Conservation (phyloP, 2,113 vertebrate species). For the Mastomys coucha region DNA sequence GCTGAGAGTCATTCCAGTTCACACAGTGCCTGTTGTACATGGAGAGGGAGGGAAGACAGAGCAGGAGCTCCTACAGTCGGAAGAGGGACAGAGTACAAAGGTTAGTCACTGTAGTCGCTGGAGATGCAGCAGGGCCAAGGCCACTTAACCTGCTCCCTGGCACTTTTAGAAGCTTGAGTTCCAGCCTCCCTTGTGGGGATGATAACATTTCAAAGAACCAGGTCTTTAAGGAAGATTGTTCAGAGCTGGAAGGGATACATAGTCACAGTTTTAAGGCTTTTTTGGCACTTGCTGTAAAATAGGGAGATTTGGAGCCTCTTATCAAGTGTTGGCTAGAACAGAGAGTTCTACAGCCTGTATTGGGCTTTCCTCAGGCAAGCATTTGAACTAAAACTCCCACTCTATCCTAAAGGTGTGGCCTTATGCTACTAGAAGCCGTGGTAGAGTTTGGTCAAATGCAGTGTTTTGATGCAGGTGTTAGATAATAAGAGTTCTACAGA, state of each 20-base stretch:
- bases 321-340: conserved; percentile 16
- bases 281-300: conserved; percentile 37
- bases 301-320: conserved; percentile 6
- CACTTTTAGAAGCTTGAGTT: not conserved
- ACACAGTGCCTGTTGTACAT: conserved; percentile 9
- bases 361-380: conserved; percentile 15
- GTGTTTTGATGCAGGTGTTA: not conserved
- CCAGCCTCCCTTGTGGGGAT: conserved; percentile 21
- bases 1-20: not conserved
- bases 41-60: not conserved
- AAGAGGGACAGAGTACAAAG: conserved; percentile 36
- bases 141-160: not conserved
- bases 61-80: not conserved
- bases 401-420: not conserved
- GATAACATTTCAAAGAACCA: conserved; percentile 40
- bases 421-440: not conserved
- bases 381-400: not conserved
- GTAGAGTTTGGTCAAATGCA: not conserved
- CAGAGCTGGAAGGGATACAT: conserved; percentile 38
- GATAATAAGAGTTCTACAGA: not conserved
- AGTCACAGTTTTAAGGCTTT: conserved; percentile 20
- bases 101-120: not conserved
- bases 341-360: not conserved
- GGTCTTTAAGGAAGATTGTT: conserved; percentile 44
- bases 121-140: not conserved